Evolutionary conservation across 2,797 vertebrate genomes (phyloP), one percentile per base, ranked within the genome.

Genomic region (Pagetopsis macropterus): DNA sequence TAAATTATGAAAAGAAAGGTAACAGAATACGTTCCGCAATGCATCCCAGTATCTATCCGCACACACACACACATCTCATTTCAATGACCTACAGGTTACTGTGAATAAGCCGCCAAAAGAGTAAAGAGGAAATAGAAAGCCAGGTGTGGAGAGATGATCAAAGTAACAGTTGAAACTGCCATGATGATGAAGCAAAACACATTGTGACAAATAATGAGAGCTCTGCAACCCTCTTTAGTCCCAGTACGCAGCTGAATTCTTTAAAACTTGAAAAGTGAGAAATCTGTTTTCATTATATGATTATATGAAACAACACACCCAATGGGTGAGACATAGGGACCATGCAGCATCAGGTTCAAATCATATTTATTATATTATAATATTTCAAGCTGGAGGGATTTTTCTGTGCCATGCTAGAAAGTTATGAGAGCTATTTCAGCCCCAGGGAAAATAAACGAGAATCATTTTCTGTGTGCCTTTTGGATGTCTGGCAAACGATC

Each of bases 1-100:
- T 92, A 61, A 88, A 91, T 91, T 88, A 91, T 92, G 83, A 90
- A 91, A 87, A 85, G 71, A 86, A 69, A 52, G 50, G 89, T 89
- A 91, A 92, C 67, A 81, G 19, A 89, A 92, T 81, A 76, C 48
- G 5, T 76, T 79, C 49, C 79, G 74, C 0, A 17, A 66, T 9
- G 65, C 70, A 70, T 70, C 33, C 21, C 45, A 17, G 16, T 65
- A 33, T 57, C 23, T 19, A 21, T 40, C 17, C 13, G 52, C 11
- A 70, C 40, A 55, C 14, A 80, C 11, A 62, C 13, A 65, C 8
- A 72, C 37, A 48, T n/a, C 46, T 40, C 64, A 76, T 74, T 74
- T 44, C 56, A 64, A 10, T 83, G 81, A 85, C 71, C 78, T 43
- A 41, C 21, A 16, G 2, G 3, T 40, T 55, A 46, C 51, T 43